phyloP scores from a whole-genome alignment of 2,888 invertebrate genomes.

The Synanthedon andrenaeformis region DNA sequence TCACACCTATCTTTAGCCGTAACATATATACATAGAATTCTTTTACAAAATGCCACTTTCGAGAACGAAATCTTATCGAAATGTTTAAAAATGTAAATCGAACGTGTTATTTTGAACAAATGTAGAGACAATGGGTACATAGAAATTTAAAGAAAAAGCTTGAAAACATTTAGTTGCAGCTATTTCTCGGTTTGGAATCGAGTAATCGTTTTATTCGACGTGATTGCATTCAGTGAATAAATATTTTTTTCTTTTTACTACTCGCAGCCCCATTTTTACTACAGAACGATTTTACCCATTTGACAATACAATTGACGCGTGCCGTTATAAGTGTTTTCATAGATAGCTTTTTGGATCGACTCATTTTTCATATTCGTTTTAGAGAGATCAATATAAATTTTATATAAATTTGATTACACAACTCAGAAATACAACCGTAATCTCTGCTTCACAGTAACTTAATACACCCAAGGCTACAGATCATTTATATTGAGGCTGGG shows the following conservation, averaged over 20 bases:
- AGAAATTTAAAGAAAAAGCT: not conserved
- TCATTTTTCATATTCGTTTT: too few relatives aligned
- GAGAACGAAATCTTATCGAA: slow-evolving; percentile 4
- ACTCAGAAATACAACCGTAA: too few relatives aligned
- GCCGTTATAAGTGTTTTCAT: slow-evolving; percentile 54
- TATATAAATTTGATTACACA: too few relatives aligned
- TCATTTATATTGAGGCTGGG: too few relatives aligned
- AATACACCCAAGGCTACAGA: too few relatives aligned
- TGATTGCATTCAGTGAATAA: slow-evolving; percentile 51
- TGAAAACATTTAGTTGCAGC: slow-evolving; percentile 15
- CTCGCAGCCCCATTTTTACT: slow-evolving; percentile 8
- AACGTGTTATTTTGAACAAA: slow-evolving; percentile 1
- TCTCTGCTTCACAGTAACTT: too few relatives aligned
- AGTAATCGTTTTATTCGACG: slow-evolving; percentile 48
- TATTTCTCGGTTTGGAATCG: slow-evolving; percentile 27
- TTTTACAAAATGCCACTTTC: slow-evolving; percentile 2
- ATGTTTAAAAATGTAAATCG: slow-evolving; percentile 6
- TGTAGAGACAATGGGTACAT: not conserved
- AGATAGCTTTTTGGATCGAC: slow-evolving; percentile 14
- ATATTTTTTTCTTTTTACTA: slow-evolving; percentile 42
- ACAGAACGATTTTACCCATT: not conserved
- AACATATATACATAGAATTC: slow-evolving; percentile 3
- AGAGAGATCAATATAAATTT: slow-evolving; percentile 3
- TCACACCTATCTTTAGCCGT: too few relatives aligned
- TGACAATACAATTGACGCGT: slow-evolving; percentile 30